These are phyloP conservation scores for Spheniscus mendiculus DNA, from an alignment of 2,113 vertebrate genomes.

Conservation along the genomic window DNA sequence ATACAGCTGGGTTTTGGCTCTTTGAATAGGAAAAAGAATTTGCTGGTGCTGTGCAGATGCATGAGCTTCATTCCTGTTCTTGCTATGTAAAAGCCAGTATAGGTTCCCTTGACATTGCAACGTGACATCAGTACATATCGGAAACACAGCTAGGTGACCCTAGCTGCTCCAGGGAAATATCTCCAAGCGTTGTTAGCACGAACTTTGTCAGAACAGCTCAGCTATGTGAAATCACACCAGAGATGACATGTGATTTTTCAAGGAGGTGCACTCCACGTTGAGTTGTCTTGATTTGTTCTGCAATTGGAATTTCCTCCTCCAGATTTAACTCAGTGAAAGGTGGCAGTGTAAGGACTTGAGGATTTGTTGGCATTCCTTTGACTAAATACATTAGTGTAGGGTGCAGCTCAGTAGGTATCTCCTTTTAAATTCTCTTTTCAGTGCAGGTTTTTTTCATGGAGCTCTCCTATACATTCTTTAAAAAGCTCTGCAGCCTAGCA, in stretches of 20 bases:
- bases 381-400: background rate
- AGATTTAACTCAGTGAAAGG: background rate
- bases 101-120: background rate
- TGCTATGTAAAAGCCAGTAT: background rate
- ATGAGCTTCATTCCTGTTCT: background rate
- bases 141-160: background rate
- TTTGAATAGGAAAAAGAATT: background rate
- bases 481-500: background rate
- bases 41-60: background rate
- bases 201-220: background rate
- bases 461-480: background rate
- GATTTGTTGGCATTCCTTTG: background rate
- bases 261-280: accelerated
- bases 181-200: background rate
- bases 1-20: background rate
- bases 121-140: accelerated
- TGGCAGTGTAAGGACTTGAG: background rate
- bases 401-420: background rate
- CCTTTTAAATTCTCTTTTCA: background rate
- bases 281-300: background rate
- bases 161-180: background rate
- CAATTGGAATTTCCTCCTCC: background rate
- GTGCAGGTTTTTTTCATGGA: background rate
- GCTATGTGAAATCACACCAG: background rate
- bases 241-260: background rate